Percentiles rank a stretch among this genome's conserved stretches.
Evolutionary conservation across 2,113 vertebrate species (phyloP).

Genomic region (Austrofundulus limnaeus): DNA sequence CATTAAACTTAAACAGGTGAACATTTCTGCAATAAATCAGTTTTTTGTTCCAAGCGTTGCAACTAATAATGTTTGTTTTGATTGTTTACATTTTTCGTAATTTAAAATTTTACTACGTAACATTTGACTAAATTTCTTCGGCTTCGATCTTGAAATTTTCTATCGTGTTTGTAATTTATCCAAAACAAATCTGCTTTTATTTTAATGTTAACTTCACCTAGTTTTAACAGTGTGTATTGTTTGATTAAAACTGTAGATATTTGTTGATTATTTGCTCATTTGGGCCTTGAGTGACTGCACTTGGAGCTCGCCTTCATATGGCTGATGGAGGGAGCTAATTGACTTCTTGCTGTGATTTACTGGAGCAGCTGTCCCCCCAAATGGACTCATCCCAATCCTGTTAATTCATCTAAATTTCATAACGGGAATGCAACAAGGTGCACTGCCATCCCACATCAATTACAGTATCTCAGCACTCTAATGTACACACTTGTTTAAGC

Average conservation of each 20-base stretch:
- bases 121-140: background rate
- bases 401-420: conserved; percentile 73
- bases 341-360: conserved; percentile 70
- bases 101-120: conserved; percentile 7
- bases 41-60: conserved; percentile 4
- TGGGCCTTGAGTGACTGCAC: conserved; percentile 37
- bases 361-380: conserved; percentile 69
- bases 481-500: conserved; percentile 29
- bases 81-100: background rate
- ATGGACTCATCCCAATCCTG: conserved; percentile 68
- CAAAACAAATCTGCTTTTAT: background rate
- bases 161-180: conserved; percentile 1
- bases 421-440: conserved; percentile 58
- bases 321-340: conserved; percentile 64
- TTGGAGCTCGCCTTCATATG: conserved; percentile 52
- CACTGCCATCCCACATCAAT: conserved; percentile 57
- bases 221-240: background rate
- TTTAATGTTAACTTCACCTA: background rate
- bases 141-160: background rate
- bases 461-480: conserved; percentile 35
- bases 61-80: background rate
- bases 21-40: conserved; percentile 11
- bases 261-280: conserved; percentile 39
- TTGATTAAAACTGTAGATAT: conserved; percentile 7
- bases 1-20: too few species aligned